Evolutionary conservation across 1,140 invertebrate genomes (phyloP), one percentile per base, ranked within the genome.

Genomic region (Dufourea novaeangliae): DNA sequence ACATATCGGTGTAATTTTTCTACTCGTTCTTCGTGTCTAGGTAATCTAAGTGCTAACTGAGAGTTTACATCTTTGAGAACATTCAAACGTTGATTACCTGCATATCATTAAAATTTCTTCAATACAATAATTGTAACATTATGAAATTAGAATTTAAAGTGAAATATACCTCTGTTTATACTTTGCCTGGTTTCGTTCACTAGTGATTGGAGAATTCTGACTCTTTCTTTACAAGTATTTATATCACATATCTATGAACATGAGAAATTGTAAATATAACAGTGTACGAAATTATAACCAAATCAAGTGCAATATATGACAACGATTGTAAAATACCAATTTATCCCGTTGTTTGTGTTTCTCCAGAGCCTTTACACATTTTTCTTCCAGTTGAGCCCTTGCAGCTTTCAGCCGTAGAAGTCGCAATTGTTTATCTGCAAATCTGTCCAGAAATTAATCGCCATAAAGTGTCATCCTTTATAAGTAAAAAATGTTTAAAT

Each of bases 401-500:
- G 94, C 93, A 54, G 92, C 91, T 91, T 94, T 95, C 46, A 94
- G 79, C 81, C 94, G 92, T 82, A 94, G 90, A 78, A 95, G 88
- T 81, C 94, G 93, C 80, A 93, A 85, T 85, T 95, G 94, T 90
- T 95, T 95, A 81, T 95, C 95, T 75, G 93, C 92, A 92, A 94
- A 95, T 86, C 95, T 95, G 84, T 79, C 87, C 84, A 75, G 68
- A 32, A 54, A 27, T 22, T 14, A 6, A 46, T 39, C 22, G 64
- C 44, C 52, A 72, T 76, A 72, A 66, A 44, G 25, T 34, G 44
- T 4, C 14, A 10, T 44, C 44, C 41, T 70, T 52, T 4, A 27
- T 6, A 59, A 5, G 11, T 29, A 20, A 46, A 57, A 10, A 8
- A 4, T 59, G 59, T 34, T 66, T 57, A 1, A 32, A 41, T 7